Base-by-base conservation (phyloP, 53 echinoderm and acorn worm genomes). In the Zoroaster sp. region DNA sequence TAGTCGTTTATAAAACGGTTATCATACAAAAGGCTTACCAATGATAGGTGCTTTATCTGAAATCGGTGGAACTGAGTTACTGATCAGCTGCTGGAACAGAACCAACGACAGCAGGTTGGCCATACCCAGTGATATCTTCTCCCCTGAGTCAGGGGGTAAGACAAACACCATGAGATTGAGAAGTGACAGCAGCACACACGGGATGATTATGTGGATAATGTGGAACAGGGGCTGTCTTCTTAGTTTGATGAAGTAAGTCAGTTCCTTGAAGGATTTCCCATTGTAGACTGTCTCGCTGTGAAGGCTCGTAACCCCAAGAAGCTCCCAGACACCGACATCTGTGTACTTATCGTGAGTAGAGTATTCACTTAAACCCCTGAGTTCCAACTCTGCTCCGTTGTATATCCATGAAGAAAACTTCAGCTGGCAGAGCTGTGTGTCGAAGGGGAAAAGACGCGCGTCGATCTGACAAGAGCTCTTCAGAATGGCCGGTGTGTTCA, bases 121-220 rank as follows among this genome's bases (percentile, higher is more conserved):
- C n/a, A n/a, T n/a, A n/a, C n/a, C n/a, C n/a, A n/a, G n/a, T n/a
- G n/a, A n/a, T n/a, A n/a, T n/a, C n/a, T n/a, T n/a, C n/a, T n/a
- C n/a, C n/a, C 90, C 90, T 4, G 83, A 85, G 47, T 90, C 86
- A 20, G 90, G 72, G 36, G 90, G 90, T 45, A 90, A 55, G 42
- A 85, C 45, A 40, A 75, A 90, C 35, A 90, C 90, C 85, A 86
- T 45, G 44, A 75, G 67, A 18, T 83, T 85, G 45, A n/a, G n/a
- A 9, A 85, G 38, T 3, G 90, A 90, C 37, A 90, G 8, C 34
- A 90, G 46, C 13, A 75, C 43, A 66, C 90, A 90, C 1, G 90
- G 90, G 0, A 86, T 4, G 15, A 90, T 85, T 1, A 86, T 81
- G 15, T 63, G 41, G 4, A 85, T 46, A 32, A 90, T 34, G 75